These are phyloP conservation scores for Drosophila merina DNA, from an alignment of 2,888 invertebrate genomes.

Conservation along the genomic window DNA sequence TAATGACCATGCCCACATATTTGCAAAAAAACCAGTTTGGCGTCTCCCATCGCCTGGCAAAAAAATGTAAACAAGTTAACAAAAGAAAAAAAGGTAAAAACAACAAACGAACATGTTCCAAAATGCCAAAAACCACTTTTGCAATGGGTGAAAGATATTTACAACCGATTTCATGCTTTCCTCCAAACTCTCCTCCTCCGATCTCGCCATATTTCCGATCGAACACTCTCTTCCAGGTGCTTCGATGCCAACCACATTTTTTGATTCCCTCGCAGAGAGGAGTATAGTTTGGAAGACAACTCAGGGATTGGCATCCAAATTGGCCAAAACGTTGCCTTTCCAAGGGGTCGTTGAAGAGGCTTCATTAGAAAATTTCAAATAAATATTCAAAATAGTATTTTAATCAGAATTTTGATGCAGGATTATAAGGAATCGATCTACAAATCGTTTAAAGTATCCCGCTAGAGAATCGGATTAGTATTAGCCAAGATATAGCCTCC, in stretches of 20 bases:
- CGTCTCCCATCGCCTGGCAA: slow-evolving; percentile 12
- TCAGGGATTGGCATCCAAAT: neutral
- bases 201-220: neutral
- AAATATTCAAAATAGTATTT: neutral
- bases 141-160: slow-evolving; percentile 37
- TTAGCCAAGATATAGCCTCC: neutral
- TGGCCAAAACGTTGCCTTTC: neutral
- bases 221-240: neutral
- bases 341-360: neutral
- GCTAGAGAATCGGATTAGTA: neutral
- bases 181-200: neutral
- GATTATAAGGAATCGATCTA: neutral
- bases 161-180: slow-evolving; percentile 29
- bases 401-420: neutral
- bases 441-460: neutral
- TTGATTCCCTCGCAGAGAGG: neutral
- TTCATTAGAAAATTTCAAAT: neutral
- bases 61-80: slow-evolving; percentile 36
- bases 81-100: slow-evolving; percentile 18
- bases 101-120: slow-evolving; percentile 22
- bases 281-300: neutral
- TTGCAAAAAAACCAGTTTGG: slow-evolving; percentile 19
- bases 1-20: slow-evolving; percentile 28
- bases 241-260: neutral
- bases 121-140: slow-evolving; percentile 36